Base-by-base conservation (phyloP, 2,113 vertebrate species). In the Hyla sarda region DNA sequence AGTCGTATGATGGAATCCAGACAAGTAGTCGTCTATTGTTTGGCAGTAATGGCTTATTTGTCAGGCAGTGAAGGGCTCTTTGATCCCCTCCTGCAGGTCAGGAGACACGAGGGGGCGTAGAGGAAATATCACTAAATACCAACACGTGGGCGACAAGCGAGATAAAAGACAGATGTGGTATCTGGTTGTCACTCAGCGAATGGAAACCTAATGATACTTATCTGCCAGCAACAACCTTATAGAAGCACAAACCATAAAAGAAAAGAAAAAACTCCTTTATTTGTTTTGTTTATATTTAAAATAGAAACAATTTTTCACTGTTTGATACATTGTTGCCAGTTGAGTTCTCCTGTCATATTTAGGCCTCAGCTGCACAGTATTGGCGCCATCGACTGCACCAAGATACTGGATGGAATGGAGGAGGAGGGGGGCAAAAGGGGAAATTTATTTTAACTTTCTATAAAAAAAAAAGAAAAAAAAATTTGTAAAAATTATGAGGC, bases 71-170 rank as follows among this genome's bases (percentile, higher is more conserved):
- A n/a, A 28, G 25, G 62, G 30, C 62, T 5, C 62, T 67, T 67
- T 67, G 62, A 67, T 67, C 28, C 28, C 28, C 28, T 17, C n/a
- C 25, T 30, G 12, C 60, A 65, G 60, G 60, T 65, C 62, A 67
- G 62, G 62, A 17, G 28, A 30, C 30, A 32, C 17, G 62, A 32
- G 62, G 30, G 62, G 62, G 62, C 16, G 62, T 28, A 67, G 62
- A 67, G 62, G 62, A 67, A 67, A 67, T 67, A 32, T 32, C 62
- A 32, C 62, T 30, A 32, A 67, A 67, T 67, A 67, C 62, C 62
- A 67, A 67, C 28, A 67, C 10, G 62, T 67, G 62, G 62, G 62
- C 30, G 62, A 67, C 62, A 67, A 28, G 6, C 16, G 14, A 67
- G 62, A 67, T 67, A 67, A 65, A 58, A 67, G 62, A 30, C 62